Conservation (phyloP, 2,888 invertebrate species). For the Lamellibrachia satsuma region DNA sequence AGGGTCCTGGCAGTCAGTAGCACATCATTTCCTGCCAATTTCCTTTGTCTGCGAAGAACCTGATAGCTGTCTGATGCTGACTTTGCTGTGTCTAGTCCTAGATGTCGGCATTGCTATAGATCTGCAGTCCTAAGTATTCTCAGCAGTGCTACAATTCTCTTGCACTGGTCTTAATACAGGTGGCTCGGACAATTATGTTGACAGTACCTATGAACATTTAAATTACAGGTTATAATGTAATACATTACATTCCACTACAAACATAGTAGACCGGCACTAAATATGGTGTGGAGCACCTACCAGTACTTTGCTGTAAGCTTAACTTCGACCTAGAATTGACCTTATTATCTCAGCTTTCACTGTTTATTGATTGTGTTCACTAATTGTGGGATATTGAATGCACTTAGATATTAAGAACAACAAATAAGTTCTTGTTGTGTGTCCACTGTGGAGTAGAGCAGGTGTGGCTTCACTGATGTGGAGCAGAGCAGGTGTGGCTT, state of each 20-base stretch:
- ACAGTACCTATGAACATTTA: background rate
- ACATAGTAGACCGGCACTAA: background rate
- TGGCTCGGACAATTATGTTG: too few relatives aligned
- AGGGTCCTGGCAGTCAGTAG: background rate
- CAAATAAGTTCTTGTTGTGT: background rate
- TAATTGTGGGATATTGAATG: background rate
- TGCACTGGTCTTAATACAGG: background rate
- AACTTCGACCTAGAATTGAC: background rate
- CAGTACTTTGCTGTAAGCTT: background rate
- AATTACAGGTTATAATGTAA: background rate
- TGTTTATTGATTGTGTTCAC: background rate
- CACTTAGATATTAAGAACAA: background rate
- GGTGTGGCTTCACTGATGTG: background rate
- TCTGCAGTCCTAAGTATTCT: too few relatives aligned
- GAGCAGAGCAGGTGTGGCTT: background rate
- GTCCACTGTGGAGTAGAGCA: background rate
- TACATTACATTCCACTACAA: background rate
- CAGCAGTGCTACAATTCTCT: background rate
- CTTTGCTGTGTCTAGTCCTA: background rate
- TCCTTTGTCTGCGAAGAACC: background rate
- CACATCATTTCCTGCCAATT: background rate
- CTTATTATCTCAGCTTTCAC: background rate
- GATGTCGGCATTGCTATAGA: background rate
- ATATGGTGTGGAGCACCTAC: background rate
- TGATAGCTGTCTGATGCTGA: background rate